phyloP scores from a whole-genome alignment of 2,888 invertebrate species.

The Catocala fraxini region DNA sequence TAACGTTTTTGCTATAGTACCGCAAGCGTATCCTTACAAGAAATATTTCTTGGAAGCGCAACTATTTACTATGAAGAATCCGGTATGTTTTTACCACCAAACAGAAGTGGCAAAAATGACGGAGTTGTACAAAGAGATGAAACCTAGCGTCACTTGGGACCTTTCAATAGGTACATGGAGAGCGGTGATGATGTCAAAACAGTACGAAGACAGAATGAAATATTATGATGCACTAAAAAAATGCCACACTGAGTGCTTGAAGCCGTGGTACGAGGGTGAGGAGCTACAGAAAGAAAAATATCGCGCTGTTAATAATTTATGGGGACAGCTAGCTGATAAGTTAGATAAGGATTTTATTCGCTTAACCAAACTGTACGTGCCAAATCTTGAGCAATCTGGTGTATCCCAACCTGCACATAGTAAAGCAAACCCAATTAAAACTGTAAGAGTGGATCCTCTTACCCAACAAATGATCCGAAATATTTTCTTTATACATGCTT shows the following conservation, averaged over 20 bases:
- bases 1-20: slow-evolving; percentile 59
- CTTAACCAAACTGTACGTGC: slow-evolving; percentile 34
- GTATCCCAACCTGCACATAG: too few relatives aligned
- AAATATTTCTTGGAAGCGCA: slow-evolving; percentile 74
- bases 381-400: background rate
- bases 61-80: slow-evolving; percentile 78
- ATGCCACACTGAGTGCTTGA: slow-evolving; percentile 67
- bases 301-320: slow-evolving; percentile 63
- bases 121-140: slow-evolving; percentile 68
- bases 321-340: slow-evolving; percentile 66
- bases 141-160: slow-evolving; percentile 65
- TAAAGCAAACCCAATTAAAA: too few relatives aligned
- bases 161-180: slow-evolving; percentile 75
- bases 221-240: slow-evolving; percentile 66
- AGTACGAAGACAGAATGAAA: slow-evolving; percentile 74
- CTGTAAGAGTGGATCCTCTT: slow-evolving; percentile 22
- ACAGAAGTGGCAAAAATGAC: slow-evolving; percentile 74
- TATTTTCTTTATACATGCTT: slow-evolving; percentile 68
- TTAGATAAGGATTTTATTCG: slow-evolving; percentile 67
- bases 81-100: slow-evolving; percentile 80
- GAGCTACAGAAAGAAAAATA: slow-evolving; percentile 66
- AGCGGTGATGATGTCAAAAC: slow-evolving; percentile 68
- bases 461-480: slow-evolving; percentile 52
- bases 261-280: slow-evolving; percentile 75
- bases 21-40: slow-evolving; percentile 73